Evolutionary conservation across 2,888 invertebrate species (phyloP), one percentile per base, ranked within the genome.

Genomic region (Pristionchus maxplancki): DNA sequence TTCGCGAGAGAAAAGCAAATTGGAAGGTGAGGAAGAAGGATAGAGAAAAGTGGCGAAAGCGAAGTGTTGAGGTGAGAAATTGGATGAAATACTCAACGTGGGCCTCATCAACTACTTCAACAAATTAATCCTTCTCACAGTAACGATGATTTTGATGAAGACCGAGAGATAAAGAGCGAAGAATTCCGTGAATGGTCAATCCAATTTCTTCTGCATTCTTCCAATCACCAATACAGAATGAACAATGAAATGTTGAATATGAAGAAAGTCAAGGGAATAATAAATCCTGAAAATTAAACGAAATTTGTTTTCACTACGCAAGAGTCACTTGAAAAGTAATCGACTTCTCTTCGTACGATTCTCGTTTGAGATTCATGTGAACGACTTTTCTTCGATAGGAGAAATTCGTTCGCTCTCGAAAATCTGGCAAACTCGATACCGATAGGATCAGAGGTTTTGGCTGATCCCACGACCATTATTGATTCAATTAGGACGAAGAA

Each of bases 21-120:
- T 40, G n/a, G 78, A 78, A 78, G 78, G 78, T 78, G 44, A n/a
- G n/a, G n/a, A 78, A 20, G 2, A 44, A 28, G 9, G 34, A 34
- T 1, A 34, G 1, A 34, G 13, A 34, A 8, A 67, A 67, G 5
- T 31, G 20, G 20, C 9, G 11, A 31, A 67, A 34, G 15, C 0
- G 20, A 8, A 34, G 31, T 9, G 31, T 64, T 64, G 1, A 71
- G 71, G 71, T 71, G 71, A 37, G 71, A 71, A 37, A 37, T 37
- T 71, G 71, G 71, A 37, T 71, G 71, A 71, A 71, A 37, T 71
- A 37, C 37, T 37, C 71, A 37, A 71, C 71, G 15, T 71, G 71
- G 71, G 37, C 71, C 5, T 37, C 71, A 17, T 71, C 71, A 37
- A 71, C 71, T 1, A 17, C 37, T 71, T 71, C 71, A 8, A 37